Evolutionary conservation across 1,140 invertebrate genomes (phyloP).

Genomic region (Micrasema longulum): DNA sequence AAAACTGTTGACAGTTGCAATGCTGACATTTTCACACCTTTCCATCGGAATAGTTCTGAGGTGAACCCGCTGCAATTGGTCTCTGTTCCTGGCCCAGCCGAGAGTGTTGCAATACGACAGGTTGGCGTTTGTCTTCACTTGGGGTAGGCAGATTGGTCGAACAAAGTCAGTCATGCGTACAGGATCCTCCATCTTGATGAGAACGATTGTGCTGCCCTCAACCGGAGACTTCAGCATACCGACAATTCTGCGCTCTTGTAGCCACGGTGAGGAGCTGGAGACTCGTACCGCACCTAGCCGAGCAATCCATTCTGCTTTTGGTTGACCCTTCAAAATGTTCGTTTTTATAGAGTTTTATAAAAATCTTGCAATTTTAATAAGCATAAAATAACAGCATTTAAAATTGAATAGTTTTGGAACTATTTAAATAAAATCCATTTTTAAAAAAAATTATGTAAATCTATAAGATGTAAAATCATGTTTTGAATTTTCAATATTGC

Average conservation of each 20-base stretch:
- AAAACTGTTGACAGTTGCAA: conserved; percentile 82
- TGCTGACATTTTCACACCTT: conserved; percentile 85
- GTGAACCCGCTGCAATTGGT: conserved; percentile 82
- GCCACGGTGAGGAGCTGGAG: conserved; percentile 85
- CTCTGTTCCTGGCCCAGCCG: conserved; percentile 85
- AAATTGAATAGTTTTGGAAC: too few relatives aligned
- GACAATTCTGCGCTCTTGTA: conserved; percentile 85
- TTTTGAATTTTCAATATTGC: too few relatives aligned
- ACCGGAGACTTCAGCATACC: conserved; percentile 92
- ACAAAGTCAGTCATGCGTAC: conserved; percentile 85
- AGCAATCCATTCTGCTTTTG: conserved; percentile 86
- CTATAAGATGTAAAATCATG: too few relatives aligned
- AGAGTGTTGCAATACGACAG: conserved; percentile 78
- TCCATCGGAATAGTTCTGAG: conserved; percentile 80
- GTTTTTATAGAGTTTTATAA: not conserved
- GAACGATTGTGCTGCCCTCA: conserved; percentile 85
- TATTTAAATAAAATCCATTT: too few relatives aligned
- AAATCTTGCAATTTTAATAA: too few relatives aligned
- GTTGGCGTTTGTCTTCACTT: conserved; percentile 52
- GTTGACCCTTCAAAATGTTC: conserved; percentile 76
- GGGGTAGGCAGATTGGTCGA: conserved; percentile 82
- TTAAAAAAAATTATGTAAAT: too few relatives aligned
- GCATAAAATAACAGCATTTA: too few relatives aligned
- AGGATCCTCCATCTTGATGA: conserved; percentile 83
- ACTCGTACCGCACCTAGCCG: conserved; percentile 82